Base-by-base conservation (phyloP, 2,888 invertebrate genomes). In the Acronicta alni region DNA sequence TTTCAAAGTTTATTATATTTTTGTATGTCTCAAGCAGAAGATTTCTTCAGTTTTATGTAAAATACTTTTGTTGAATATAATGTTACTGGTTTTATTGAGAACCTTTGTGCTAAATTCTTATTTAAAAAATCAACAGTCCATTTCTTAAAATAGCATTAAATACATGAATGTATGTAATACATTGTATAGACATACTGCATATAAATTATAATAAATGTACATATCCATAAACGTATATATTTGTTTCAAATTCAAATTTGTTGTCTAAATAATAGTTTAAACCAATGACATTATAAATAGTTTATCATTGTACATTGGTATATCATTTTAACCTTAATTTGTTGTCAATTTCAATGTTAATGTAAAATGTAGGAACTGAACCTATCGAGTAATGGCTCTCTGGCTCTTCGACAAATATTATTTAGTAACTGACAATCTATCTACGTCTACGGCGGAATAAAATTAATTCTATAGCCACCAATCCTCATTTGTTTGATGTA, bases 1-100 rank as follows among this genome's bases (percentile, higher is more conserved):
- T 89, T 90, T 89, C 72, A 82, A 84, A 85, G 80, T 83, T 79
- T 84, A 86, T 85, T 86, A 87, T 92, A 93, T 93, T 93, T 92
- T 93, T 93, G 83, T 93, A 92, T 86, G 83, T 86, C 53, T 79
- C 80, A 77, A 82, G 80, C 77, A 75, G 79, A 86, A 86, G 73
- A 74, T 67, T 77, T 75, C 67, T 82, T 84, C 75, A 69, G 75
- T 67, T 75, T 84, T 85, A 80, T 85, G 82, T 83, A 83, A 83
- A 82, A 80, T 83, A 80, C 81, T 84, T 86, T 83, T 85, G 84
- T 87, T 86, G 72, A 80, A 79, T 80, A 83, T 73, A 75, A 47
- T 79, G 73, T 69, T 81, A 81, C 79, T 79, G 74, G 82, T 85
- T 84, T 80, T 80, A 80, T 81, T 81, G 65, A 68, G 57, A 65